Percentiles rank a stretch among this genome's conserved stretches.
Conservation (phyloP, 2,888 invertebrate species). For the Smittia sp. region DNA sequence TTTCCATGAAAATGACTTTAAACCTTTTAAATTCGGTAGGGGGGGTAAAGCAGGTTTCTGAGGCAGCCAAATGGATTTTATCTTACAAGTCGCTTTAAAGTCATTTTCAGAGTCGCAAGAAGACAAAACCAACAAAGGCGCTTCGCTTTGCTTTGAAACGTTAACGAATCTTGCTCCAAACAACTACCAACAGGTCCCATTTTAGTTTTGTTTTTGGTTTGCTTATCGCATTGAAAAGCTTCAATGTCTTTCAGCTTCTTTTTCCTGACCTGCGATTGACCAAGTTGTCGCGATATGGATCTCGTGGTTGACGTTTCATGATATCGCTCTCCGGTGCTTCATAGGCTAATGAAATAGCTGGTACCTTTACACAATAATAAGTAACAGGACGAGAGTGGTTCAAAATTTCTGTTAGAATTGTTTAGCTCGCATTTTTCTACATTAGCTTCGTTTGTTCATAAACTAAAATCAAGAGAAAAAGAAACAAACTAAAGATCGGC, state of each 20-base stretch:
- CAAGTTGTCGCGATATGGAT: conserved; percentile 97
- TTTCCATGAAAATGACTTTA: too few species aligned
- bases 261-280: conserved; percentile 89
- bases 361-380: conserved; percentile 67
- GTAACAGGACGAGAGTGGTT: conserved; percentile 2
- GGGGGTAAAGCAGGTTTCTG: too few species aligned
- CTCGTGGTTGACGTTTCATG: conserved; percentile 97
- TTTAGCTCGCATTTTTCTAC: not conserved
- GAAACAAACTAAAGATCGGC: not conserved
- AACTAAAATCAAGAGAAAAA: not conserved
- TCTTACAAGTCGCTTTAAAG: not conserved
- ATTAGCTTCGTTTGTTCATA: not conserved
- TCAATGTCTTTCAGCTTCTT: conserved; percentile 10
- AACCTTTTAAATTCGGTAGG: too few species aligned
- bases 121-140: not conserved
- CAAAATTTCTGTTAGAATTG: not conserved
- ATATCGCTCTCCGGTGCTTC: conserved; percentile 99
- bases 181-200: conserved; percentile 28
- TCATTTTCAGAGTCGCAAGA: not conserved
- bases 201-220: not conserved
- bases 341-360: conserved; percentile 98
- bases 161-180: not conserved
- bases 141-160: not conserved
- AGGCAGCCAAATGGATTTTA: too few species aligned
- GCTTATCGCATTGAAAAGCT: not conserved